Evolutionary conservation across 2,797 vertebrate genomes (phyloP), one percentile per base, ranked within the genome.

Genomic region (Loris lydekkerianus): DNA sequence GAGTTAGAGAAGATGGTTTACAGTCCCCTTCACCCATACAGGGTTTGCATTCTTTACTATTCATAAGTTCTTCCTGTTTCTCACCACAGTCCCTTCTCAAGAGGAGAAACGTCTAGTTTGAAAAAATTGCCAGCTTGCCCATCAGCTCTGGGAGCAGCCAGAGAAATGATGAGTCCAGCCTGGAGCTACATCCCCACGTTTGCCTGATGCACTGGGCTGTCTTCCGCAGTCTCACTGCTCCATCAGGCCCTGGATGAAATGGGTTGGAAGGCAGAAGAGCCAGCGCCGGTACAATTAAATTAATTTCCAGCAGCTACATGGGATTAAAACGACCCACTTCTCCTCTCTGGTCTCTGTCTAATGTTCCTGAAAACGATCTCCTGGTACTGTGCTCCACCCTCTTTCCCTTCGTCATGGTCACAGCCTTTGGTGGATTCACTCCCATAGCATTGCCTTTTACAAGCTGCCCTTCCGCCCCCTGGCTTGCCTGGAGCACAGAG

Each of bases 241-340:
- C 82, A 61, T 81, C 95, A 75, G 86, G 69, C 85, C 89, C 60
- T 63, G 37, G 34, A 31, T 82, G 80, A 88, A 89, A 84, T 70
- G 86, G 37, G 43, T 46, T 77, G 73, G 73, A 96, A 95, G 82
- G 72, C 61, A 95, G 86, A 61, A 73, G 83, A 95, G 40, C 89
- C 88, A 70, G 91, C 4, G 2, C 92, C 89, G 80, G 80, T 14
- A 60, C 72, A 93, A 94, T 97, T 93, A 96, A 93, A 93, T 95
- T 95, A 95, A 97, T 97, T 97, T 96, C 94, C 91, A 97, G 85
- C 95, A 97, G 96, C 93, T 97, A 89, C 76, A 65, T 34, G 84
- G 84, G 90, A 94, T 97, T 97, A 91, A 93, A 96, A 97, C 88
- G 67, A 85, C 85, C 86, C 94, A 70, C 77, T 94, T 96, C 92